Base-by-base conservation (phyloP, 2,797 vertebrate genomes). In the Gymnoscopelus microlampas region DNA sequence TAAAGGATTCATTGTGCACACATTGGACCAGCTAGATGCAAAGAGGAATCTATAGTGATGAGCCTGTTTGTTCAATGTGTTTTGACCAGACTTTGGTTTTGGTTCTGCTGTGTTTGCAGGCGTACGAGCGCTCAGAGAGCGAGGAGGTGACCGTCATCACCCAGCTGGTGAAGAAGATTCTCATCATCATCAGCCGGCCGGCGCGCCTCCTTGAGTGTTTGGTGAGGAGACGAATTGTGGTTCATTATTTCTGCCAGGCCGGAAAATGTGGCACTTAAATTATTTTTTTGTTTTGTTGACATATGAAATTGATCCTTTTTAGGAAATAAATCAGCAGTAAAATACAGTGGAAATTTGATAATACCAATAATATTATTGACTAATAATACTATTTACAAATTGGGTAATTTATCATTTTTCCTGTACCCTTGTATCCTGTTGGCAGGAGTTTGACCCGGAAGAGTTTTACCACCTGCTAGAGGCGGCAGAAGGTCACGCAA, bases 391-490 rank as follows among this genome's bases (percentile, higher is more conserved):
- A 35, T 35, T 35, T 35, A 35, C 26, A 29, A 29, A 19, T 19
- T 19, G 19, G 29, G 3, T 32, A 32, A 32, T 5, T 32, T 32
- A 4, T 0, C 0, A 29, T 2, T 19, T 1, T 19, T 19, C 29
- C 29, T 13, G 12, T 50, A n/a, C 15, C 35, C 24, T 3, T 59
- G 39, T 0, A 51, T 77, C 49, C 13, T 72, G 12, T 82, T 83
- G 23, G 32, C 83, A 99, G 98, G 98, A 99, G 74, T 99, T 99
- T 55, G 96, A 99, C 81, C 98, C 97, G 0, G 98, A 99, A 63
- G 97, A 97, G 81, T 99, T 99, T 74, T 99, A 99, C 78, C 98
- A 99, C 72, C 87, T 99, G 53, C 90, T 99, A 19, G 97, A 99
- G 87, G 98, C 97, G 0, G 98, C 96, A 0, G 98, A 99, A 80